Conservation (phyloP, 2,113 vertebrate genomes). For the Daubentonia madagascariensis region DNA sequence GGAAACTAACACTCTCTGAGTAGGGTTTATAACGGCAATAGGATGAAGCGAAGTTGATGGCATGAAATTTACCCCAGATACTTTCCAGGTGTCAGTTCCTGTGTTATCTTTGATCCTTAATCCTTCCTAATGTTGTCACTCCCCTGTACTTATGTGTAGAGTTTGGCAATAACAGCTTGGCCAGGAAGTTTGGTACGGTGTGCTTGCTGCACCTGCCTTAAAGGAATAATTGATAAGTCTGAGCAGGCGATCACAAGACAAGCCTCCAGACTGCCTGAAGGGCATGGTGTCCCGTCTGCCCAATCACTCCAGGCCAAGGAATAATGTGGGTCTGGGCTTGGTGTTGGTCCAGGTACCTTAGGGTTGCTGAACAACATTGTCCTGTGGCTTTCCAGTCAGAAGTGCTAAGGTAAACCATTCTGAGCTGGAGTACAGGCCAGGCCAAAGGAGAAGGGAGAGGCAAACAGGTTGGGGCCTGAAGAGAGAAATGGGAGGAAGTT, state of each 20-base stretch:
- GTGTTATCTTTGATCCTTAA: not conserved
- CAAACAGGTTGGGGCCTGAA: not conserved
- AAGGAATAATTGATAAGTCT: not conserved
- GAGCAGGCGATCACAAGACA: not conserved
- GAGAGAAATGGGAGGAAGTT: not conserved
- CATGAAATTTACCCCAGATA: not conserved
- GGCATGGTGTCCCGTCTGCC: not conserved
- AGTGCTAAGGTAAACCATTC: not conserved
- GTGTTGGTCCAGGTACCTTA: not conserved
- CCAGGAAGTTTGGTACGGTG: not conserved
- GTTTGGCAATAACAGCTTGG: not conserved
- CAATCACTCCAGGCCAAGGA: not conserved
- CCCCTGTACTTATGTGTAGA: not conserved
- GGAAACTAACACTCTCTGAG: not conserved
- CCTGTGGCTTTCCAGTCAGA: not conserved
- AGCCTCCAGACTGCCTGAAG: not conserved
- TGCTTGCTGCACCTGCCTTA: not conserved
- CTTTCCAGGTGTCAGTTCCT: not conserved
- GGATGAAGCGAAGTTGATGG: not conserved
- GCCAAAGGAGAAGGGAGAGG: not conserved
- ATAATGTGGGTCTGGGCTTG: not conserved
- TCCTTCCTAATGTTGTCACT: not conserved
- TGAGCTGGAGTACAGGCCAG: not conserved
- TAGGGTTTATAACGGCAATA: not conserved
- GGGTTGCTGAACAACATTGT: not conserved